Percentiles rank a stretch among this genome's conserved stretches.
Conservation (phyloP, 2,113 vertebrate species). For the Brienomyrus brachyistius region DNA sequence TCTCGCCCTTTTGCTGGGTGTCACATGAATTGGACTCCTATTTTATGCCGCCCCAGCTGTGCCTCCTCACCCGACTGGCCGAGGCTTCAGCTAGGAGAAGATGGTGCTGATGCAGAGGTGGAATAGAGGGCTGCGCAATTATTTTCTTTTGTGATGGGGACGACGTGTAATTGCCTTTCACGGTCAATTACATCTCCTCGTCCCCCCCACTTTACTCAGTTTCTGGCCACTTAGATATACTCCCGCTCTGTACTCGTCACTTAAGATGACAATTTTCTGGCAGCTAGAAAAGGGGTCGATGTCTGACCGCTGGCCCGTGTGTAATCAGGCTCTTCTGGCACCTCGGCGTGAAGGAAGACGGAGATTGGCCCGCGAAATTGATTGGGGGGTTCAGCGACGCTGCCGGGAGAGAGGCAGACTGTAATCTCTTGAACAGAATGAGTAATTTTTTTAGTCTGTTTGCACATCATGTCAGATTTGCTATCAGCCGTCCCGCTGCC, state of each 20-base stretch:
- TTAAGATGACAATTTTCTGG: constrained; percentile 11
- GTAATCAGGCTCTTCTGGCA: constrained; percentile 4
- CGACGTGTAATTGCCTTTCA: constrained; percentile 20
- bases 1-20: neutral
- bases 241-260: constrained; percentile 3
- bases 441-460: neutral
- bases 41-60: neutral
- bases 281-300: neutral
- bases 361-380: neutral
- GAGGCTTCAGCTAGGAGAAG: neutral
- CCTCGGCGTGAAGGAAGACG: neutral
- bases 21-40: neutral
- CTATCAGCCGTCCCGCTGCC: neutral
- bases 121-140: neutral
- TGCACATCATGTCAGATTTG: neutral
- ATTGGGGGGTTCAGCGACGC: neutral
- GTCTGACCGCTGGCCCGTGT: neutral
- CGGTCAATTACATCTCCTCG: constrained; percentile 16
- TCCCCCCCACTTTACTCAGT: constrained; percentile 13
- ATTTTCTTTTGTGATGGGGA: constrained; percentile 17
- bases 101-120: constrained; percentile 6
- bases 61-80: neutral
- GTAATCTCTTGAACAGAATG: constrained; percentile 6
- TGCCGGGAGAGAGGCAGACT: neutral
- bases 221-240: constrained; percentile 19